A percentile compares a stretch with the other conserved stretches of the same genome.
Evolutionary conservation across 2,888 invertebrate genomes (phyloP).

Genomic region (Watsonalla binaria): DNA sequence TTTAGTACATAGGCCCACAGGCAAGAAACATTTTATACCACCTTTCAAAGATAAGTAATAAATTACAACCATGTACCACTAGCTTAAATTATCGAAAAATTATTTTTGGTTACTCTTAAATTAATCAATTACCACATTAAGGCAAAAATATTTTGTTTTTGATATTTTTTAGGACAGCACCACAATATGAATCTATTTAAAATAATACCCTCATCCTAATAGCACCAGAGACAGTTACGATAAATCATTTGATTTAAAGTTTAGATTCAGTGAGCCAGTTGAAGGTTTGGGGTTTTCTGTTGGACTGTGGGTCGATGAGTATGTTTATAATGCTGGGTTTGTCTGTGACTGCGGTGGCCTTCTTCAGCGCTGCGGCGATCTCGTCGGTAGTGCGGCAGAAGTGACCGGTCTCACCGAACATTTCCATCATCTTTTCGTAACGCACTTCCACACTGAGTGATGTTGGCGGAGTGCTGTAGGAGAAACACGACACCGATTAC

Average conservation of each 20-base stretch:
- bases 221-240: background rate
- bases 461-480: conserved; percentile 88
- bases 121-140: no score
- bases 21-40: no score
- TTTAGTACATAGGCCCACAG: no score
- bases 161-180: no score
- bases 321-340: conserved; percentile 94
- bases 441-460: conserved; percentile 87
- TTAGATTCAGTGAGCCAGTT: conserved; percentile 96
- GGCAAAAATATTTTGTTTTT: no score
- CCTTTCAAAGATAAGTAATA: no score
- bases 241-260: conserved; percentile 76
- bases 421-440: conserved; percentile 94
- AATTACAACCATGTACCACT: no score
- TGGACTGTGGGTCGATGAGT: conserved; percentile 91
- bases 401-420: conserved; percentile 90
- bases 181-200: no score
- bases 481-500: no score
- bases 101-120: no score
- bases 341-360: conserved; percentile 83
- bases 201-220: no score
- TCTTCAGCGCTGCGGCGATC: conserved; percentile 83
- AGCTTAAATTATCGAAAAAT: no score
- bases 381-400: conserved; percentile 89
- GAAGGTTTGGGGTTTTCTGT: conserved; percentile 93